Evolutionary conservation across 1,140 invertebrate genomes (phyloP).

Genomic region (Prorops nasuta): DNA sequence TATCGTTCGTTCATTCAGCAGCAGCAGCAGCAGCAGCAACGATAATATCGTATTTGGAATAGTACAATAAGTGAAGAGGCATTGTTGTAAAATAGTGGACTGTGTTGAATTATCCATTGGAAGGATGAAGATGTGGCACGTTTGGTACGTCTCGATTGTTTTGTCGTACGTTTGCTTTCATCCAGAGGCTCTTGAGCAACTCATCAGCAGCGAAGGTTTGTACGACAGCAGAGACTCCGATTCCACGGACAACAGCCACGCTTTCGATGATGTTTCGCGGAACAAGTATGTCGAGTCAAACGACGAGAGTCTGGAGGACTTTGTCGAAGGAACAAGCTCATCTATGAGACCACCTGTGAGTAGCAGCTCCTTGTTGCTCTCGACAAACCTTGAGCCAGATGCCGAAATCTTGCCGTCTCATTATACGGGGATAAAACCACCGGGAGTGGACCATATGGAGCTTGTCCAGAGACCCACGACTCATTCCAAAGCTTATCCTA

Average conservation of each 20-base stretch:
- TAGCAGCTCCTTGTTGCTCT: background rate
- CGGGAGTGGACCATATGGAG: conserved; percentile 50
- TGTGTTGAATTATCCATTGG: no score
- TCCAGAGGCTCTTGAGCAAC: no score
- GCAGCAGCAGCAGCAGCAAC: no score
- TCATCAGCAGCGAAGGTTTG: no score
- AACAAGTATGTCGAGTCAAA: conserved; percentile 6
- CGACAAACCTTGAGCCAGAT: conserved; percentile 34
- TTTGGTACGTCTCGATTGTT: no score
- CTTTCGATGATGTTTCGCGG: conserved; percentile 5
- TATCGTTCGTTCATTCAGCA: no score
- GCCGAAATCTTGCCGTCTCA: conserved; percentile 47
- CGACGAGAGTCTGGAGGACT: background rate
- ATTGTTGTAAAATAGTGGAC: no score
- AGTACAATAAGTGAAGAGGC: no score
- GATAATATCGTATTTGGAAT: no score
- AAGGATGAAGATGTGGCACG: no score
- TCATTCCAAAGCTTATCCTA: conserved; percentile 4
- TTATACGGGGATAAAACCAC: conserved; percentile 41
- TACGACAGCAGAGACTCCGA: no score
- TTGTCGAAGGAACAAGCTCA: background rate
- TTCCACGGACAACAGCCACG: conserved; percentile 3
- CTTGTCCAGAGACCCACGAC: conserved; percentile 20
- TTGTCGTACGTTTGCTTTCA: no score
- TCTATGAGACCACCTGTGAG: background rate